These are phyloP conservation scores for Pseudeuparius sepicola DNA, from an alignment of 2,888 invertebrate genomes.

Conservation along the genomic window DNA sequence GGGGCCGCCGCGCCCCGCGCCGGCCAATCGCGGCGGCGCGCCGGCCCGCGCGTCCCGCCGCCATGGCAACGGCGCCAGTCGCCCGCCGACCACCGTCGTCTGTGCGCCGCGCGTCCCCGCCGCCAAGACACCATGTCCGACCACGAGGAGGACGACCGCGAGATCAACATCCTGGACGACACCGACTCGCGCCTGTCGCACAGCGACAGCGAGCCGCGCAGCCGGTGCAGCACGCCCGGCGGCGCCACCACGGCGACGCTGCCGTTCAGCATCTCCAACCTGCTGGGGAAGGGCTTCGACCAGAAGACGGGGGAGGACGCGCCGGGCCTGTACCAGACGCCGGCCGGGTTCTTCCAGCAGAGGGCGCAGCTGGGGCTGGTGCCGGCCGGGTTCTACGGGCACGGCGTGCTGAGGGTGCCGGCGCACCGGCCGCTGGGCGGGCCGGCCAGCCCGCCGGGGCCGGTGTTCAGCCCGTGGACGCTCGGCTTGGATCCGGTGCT, in stretches of 20 bases:
- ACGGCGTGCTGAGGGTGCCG: slow-evolving; percentile 71
- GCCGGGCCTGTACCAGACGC: slow-evolving; percentile 29
- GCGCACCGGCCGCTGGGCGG: slow-evolving; percentile 62
- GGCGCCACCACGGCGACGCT: slow-evolving; percentile 47
- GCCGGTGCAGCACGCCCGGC: slow-evolving; percentile 36
- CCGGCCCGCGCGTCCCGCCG: too few relatives aligned
- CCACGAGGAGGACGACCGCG: slow-evolving; percentile 53
- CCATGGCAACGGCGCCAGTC: slow-evolving; percentile 39
- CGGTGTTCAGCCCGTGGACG: slow-evolving; percentile 39
- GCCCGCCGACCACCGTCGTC: slow-evolving; percentile 28
- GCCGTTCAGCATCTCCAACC: slow-evolving; percentile 73
- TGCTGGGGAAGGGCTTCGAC: slow-evolving; percentile 66
- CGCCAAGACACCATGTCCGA: too few relatives aligned
- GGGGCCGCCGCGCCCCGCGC: slow-evolving; percentile 33
- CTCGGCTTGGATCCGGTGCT: slow-evolving; percentile 53
- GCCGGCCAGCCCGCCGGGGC: slow-evolving; percentile 36
- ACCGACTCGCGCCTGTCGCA: slow-evolving; percentile 53
- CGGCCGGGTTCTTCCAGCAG: slow-evolving; percentile 32
- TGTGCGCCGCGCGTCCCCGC: slow-evolving; percentile 15
- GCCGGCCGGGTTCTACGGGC: slow-evolving; percentile 44
- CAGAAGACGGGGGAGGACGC: too few relatives aligned
- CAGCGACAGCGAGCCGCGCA: slow-evolving; percentile 48
- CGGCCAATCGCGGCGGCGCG: slow-evolving; percentile 38
- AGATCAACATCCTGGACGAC: slow-evolving; percentile 55
- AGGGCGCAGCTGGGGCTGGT: slow-evolving; percentile 34